phyloP scores from a whole-genome alignment of 2,797 vertebrate genomes.

The Margarornis squamiger region DNA sequence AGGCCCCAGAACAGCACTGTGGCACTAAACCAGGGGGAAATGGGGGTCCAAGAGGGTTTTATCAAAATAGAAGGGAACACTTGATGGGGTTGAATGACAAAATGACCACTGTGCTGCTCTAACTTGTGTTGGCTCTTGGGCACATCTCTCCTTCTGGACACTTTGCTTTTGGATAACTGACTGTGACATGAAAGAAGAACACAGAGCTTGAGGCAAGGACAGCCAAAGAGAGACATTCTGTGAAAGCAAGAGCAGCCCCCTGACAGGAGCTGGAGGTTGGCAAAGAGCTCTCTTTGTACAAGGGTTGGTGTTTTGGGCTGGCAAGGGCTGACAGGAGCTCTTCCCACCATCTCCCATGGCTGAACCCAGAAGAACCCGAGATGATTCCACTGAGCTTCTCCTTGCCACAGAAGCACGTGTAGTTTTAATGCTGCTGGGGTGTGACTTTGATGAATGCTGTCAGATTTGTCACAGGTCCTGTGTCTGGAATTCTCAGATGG shows the following conservation, averaged over 20 bases:
- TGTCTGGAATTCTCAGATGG: neutral
- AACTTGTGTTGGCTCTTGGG: neutral
- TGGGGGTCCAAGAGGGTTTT: rapidly evolving
- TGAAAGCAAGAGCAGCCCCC: neutral
- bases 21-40: neutral
- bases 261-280: neutral
- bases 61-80: neutral
- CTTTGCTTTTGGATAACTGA: neutral
- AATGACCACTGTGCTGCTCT: neutral
- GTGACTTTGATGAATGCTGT: neutral
- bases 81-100: neutral
- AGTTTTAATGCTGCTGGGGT: neutral
- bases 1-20: neutral
- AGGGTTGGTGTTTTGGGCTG: neutral
- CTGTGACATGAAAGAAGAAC: neutral
- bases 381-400: neutral
- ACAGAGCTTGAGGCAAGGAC: neutral
- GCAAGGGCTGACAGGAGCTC: neutral
- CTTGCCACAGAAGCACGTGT: neutral
- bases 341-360: neutral
- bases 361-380: neutral
- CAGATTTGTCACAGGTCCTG: neutral
- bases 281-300: neutral
- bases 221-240: neutral
- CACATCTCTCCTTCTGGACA: neutral